phyloP scores from a whole-genome alignment of 2,113 vertebrate genomes.

The Sapajus apella region DNA sequence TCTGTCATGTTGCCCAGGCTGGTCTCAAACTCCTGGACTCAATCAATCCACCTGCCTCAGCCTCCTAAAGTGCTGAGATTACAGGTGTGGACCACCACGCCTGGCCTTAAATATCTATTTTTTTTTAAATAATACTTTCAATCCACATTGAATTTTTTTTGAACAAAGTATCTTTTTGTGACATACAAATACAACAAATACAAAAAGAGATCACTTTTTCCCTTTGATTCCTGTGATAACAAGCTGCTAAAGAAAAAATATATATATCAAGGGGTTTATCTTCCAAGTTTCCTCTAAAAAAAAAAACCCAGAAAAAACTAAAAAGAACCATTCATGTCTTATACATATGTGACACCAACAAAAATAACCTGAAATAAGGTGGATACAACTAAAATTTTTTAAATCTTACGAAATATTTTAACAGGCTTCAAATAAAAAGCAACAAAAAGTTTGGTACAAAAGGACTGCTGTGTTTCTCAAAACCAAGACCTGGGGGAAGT shows the following conservation, averaged over 20 bases:
- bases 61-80: no score
- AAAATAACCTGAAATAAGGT: conserved; percentile 47
- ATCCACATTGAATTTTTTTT: background rate
- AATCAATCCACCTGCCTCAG: no score
- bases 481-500: background rate
- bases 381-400: conserved; percentile 9
- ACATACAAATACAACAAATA: conserved; percentile 74
- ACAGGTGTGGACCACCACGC: no score
- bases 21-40: no score
- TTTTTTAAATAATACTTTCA: background rate
- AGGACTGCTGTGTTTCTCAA: background rate
- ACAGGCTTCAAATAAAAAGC: conserved; percentile 27
- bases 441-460: background rate
- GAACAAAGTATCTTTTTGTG: conserved; percentile 75
- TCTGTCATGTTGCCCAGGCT: no score
- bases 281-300: conserved; percentile 51
- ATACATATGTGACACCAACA: conserved; percentile 35
- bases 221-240: conserved; percentile 76
- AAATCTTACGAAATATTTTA: conserved; percentile 4
- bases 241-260: conserved; percentile 55
- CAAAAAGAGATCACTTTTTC: conserved; percentile 56
- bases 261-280: conserved; percentile 44
- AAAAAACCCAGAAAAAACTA: conserved; percentile 39
- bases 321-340: conserved; percentile 47
- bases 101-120: no score